phyloP scores from a whole-genome alignment of 2,113 vertebrate species.

The Nesoenas mayeri region DNA sequence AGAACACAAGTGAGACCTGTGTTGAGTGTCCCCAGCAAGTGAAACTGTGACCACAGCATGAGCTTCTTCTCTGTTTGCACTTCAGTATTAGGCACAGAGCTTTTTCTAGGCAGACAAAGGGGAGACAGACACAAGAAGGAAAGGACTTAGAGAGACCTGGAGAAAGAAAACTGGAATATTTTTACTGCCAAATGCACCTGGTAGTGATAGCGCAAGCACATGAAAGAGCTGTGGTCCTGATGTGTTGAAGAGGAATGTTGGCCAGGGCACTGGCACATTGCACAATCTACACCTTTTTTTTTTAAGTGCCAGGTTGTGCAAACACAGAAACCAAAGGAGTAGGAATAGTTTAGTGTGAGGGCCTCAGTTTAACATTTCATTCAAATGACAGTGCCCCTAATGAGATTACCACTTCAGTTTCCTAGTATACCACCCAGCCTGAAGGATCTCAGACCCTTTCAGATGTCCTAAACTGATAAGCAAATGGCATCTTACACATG shows the following conservation, averaged over 20 bases:
- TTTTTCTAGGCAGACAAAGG: background rate
- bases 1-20: background rate
- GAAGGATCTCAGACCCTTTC: background rate
- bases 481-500: background rate
- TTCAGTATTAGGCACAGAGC: background rate
- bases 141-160: background rate
- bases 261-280: background rate
- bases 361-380: conserved; percentile 27
- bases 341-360: background rate
- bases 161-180: background rate
- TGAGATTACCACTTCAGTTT: background rate
- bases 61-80: background rate
- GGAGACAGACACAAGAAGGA: background rate
- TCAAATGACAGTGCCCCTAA: background rate
- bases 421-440: background rate
- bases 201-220: background rate
- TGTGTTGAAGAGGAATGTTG: background rate
- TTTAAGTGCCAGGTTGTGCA: no score
- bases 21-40: background rate
- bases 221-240: background rate
- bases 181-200: background rate
- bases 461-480: background rate
- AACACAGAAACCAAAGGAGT: background rate
- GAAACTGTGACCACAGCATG: background rate
- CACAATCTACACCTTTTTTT: background rate